Base-by-base conservation (phyloP, 1,140 invertebrate species). In the Cydia amplana region DNA sequence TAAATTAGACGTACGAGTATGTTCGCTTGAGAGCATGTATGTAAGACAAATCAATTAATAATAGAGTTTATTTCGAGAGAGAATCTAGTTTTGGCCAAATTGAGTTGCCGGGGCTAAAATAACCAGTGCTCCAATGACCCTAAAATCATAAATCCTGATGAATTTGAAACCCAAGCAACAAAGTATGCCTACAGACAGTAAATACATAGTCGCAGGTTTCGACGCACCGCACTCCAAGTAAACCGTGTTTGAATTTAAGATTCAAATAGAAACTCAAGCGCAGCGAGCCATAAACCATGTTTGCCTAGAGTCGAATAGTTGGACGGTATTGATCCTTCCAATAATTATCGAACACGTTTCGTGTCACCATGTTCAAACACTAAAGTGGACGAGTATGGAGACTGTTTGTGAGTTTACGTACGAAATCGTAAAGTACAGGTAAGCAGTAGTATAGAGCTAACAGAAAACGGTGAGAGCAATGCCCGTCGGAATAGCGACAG, bases 331-430 rank as follows among this genome's bases (percentile, higher is more conserved):
- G 90, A 91, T 92, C 90, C 89, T 92, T 93, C 91, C 86, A 93
- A 93, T 93, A 93, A 93, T 93, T 91, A 93, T 93, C 87, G 91
- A 87, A 87, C 90, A 93, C 89, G 91, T 91, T 91, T 91, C 90
- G 87, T 91, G 90, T 91, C 87, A 90, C 89, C 83, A 91, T 88
- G 90, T 88, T 87, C 86, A 86, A 87, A 85, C 83, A 85, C 78
- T 85, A 89, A 89, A 87, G 89, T 87, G 82, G 86, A 87, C 85
- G 79, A 85, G 85, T 83, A 82, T 86, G 82, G 87, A 87, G 85
- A 88, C 78, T 82, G 85, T 90, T 90, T 89, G 86, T 85, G 82
- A 85, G 87, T 89, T 88, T 90, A 87, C 87, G 87, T 78, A 87
- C 83, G 82, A 83, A 85, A 85, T 87, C 85, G 83, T 89, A 87